phyloP scores from a whole-genome alignment of 2,113 vertebrate genomes.

The Apeltes quadracus region DNA sequence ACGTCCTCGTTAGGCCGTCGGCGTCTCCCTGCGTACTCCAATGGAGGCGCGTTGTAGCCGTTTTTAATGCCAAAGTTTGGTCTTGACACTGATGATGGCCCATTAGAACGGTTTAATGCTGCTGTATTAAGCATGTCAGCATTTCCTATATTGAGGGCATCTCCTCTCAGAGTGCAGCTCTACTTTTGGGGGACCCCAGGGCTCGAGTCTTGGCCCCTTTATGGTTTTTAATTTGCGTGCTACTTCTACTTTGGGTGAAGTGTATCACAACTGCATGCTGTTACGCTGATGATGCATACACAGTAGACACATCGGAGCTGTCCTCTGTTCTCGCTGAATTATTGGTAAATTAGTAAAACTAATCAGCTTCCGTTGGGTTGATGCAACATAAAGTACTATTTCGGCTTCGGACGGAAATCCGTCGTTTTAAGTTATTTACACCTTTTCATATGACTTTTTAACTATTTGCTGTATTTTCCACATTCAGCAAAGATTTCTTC shows the following conservation, averaged over 20 bases:
- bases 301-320: neutral
- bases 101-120: too few relatives aligned
- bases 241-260: constrained; percentile 13
- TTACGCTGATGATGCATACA: constrained; percentile 5
- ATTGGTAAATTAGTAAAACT: too few relatives aligned
- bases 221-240: constrained; percentile 33
- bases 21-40: constrained; percentile 48
- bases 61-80: too few relatives aligned
- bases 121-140: too few relatives aligned
- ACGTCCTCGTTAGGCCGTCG: constrained; percentile 59
- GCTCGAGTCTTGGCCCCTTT: constrained; percentile 24
- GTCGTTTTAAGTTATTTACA: neutral
- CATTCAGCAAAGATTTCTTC: too few relatives aligned
- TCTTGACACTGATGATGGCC: constrained; percentile 14
- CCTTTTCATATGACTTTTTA: neutral
- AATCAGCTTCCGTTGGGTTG: neutral
- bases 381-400: neutral
- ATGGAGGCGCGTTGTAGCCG: too few relatives aligned
- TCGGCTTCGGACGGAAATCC: neutral
- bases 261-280: constrained; percentile 10
- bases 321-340: neutral
- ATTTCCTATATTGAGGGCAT: too few relatives aligned
- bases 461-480: neutral
- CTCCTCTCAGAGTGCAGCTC: constrained; percentile 2
- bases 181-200: constrained; percentile 49